phyloP scores from a whole-genome alignment of 2,797 vertebrate genomes.

The Chloroceryle amazona region DNA sequence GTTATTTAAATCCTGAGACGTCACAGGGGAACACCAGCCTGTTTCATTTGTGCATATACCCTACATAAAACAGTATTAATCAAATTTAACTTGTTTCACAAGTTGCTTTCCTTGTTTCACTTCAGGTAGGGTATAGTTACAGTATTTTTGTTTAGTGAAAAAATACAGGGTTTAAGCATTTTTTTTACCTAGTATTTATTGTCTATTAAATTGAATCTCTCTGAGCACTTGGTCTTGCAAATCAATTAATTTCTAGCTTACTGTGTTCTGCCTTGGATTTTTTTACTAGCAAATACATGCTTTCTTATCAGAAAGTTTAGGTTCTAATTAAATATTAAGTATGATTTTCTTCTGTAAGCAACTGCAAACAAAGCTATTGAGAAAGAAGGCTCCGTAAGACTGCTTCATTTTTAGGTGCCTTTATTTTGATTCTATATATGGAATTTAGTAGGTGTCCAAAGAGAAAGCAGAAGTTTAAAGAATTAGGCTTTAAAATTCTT shows the following conservation, averaged over 20 bases:
- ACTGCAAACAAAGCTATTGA: background rate
- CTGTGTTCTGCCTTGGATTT: background rate
- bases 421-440: background rate
- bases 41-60: background rate
- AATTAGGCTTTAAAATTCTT: background rate
- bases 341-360: background rate
- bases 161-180: background rate
- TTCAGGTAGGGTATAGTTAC: background rate
- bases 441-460: background rate
- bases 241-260: background rate
- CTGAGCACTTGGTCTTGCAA: background rate
- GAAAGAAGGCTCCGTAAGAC: background rate
- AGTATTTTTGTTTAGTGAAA: background rate
- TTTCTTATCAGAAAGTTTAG: background rate
- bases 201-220: background rate
- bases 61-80: background rate
- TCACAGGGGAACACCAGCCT: background rate
- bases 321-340: background rate
- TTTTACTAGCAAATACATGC: background rate
- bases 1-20: background rate
- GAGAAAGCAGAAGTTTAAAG: background rate
- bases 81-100: background rate
- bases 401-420: background rate
- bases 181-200: background rate
- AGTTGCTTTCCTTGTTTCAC: background rate